Evolutionary conservation across 2,797 vertebrate genomes (phyloP), one percentile per base, ranked within the genome.

Genomic region (Petrocephalus schoutedeni): DNA sequence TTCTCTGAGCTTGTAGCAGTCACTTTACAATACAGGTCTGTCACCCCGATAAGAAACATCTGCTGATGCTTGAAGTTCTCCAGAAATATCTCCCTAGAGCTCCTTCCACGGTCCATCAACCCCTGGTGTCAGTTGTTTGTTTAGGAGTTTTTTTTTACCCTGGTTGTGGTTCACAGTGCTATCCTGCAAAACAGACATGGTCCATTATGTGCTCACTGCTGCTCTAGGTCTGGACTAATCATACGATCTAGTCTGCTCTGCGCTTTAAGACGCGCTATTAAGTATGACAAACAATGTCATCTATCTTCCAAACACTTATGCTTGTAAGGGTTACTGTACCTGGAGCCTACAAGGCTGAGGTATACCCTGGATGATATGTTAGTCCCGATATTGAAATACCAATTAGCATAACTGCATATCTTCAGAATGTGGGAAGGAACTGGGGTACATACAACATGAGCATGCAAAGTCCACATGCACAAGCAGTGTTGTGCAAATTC

Each of bases 31-130:
- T 77, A 45, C 71, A 41, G 71, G 71, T 45, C 71, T 80, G 74
- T 80, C 74, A 80, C 41, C 19, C 74, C 36, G 8, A 80, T 49
- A 19, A 80, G 36, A 80, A 80, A 80, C 74, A 45, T 77, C 71
- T 77, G 71, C 41, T 45, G 19, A 80, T 49, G 74, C 74, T 80
- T 80, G 74, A 80, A 71, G 67, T 71, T 71, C 67, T 71, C 67
- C 67, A 36, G 14, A 71, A 80, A 80, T 80, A 80, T 80, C 74
- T 49, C 8, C 2, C 74, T 80, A 80, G 16, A 49, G 45, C 41
- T 80, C 49, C 45, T 80, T 49, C 41, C 7, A 80, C 41, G 41
- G 71, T 77, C 71, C 71, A 77, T 77, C 71, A 14, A 77, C 32
- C 45, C 71, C 19, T 45, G 16, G 71, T 77, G 71, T n/a, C 71